Conservation (phyloP, 2,888 invertebrate genomes). For the Aphelenchoides bicaudatus region DNA sequence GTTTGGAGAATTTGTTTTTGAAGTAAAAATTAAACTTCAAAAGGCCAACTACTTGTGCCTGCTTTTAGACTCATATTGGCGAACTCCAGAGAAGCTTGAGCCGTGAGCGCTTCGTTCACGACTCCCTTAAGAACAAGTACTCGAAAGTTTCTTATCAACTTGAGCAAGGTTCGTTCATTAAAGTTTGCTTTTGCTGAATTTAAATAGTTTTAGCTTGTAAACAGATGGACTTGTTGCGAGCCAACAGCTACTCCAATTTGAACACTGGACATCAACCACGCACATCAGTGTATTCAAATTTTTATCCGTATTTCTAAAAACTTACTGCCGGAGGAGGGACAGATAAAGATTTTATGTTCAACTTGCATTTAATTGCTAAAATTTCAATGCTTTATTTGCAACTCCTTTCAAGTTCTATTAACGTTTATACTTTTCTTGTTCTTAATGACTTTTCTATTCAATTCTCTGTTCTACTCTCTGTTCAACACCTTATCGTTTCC, state of each 20-base stretch:
- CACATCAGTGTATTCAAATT: constrained; percentile 57
- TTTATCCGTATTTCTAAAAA: constrained; percentile 58
- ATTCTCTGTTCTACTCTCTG: constrained; percentile 7
- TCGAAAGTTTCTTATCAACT: constrained; percentile 51
- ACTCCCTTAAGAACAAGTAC: constrained; percentile 58
- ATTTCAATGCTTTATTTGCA: not conserved
- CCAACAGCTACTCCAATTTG: constrained; percentile 47
- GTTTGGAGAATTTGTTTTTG: too few species aligned
- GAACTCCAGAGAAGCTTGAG: constrained; percentile 59
- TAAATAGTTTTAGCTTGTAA: too few species aligned
- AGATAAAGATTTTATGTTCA: too few species aligned
- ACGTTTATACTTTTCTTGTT: constrained; percentile 5
- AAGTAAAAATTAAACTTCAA: too few species aligned
- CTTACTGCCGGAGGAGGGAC: constrained; percentile 21
- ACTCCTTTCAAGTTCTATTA: constrained; percentile 19
- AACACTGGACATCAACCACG: constrained; percentile 50
- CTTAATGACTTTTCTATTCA: not conserved
- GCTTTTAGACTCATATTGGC: constrained; percentile 55
- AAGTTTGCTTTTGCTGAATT: too few species aligned
- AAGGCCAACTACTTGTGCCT: not conserved
- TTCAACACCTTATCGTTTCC: not conserved
- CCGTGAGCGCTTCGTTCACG: constrained; percentile 54
- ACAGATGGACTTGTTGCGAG: constrained; percentile 59
- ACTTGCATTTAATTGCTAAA: too few species aligned
- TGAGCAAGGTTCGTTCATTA: too few species aligned